Percentiles rank a stretch among this genome's conserved stretches.
Conservation (phyloP, 2,888 invertebrate genomes). For the Lacanobia wlatinum region DNA sequence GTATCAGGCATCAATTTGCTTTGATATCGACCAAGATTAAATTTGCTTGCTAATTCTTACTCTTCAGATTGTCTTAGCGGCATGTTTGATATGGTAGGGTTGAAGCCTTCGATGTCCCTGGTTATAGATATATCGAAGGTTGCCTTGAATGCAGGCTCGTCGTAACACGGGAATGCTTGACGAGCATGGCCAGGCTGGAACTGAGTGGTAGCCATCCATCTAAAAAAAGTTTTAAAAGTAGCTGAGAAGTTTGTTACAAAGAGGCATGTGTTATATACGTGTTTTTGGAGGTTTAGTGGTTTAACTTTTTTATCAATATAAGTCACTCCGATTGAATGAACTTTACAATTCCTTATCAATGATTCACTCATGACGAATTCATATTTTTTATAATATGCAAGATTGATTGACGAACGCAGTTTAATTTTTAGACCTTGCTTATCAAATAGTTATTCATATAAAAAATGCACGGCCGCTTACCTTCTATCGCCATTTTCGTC, state of each 20-base stretch:
- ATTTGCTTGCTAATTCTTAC: constrained; percentile 68
- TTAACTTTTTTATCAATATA: too few relatives aligned
- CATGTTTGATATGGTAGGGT: constrained; percentile 92
- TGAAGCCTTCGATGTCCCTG: constrained; percentile 86
- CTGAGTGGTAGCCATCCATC: constrained; percentile 95
- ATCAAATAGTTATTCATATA: background rate
- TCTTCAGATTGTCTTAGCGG: constrained; percentile 80
- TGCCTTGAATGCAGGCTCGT: constrained; percentile 96
- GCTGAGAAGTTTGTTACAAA: background rate
- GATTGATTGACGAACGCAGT: background rate
- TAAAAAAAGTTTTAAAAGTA: constrained; percentile 77
- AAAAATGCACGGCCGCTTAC: background rate
- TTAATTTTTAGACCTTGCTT: background rate
- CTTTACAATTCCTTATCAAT: background rate
- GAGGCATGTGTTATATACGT: too few relatives aligned
- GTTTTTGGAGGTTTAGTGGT: too few relatives aligned
- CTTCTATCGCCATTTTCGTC: background rate
- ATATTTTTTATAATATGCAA: background rate
- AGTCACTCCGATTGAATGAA: too few relatives aligned
- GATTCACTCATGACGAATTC: background rate
- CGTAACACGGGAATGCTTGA: constrained; percentile 96
- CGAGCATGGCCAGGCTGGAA: constrained; percentile 95
- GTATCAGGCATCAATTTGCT: too few relatives aligned
- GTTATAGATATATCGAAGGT: constrained; percentile 93
- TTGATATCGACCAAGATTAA: background rate